Evolutionary conservation across 1,140 invertebrate species (phyloP), one percentile per base, ranked within the genome.

Genomic region (Bombus soroeensis): DNA sequence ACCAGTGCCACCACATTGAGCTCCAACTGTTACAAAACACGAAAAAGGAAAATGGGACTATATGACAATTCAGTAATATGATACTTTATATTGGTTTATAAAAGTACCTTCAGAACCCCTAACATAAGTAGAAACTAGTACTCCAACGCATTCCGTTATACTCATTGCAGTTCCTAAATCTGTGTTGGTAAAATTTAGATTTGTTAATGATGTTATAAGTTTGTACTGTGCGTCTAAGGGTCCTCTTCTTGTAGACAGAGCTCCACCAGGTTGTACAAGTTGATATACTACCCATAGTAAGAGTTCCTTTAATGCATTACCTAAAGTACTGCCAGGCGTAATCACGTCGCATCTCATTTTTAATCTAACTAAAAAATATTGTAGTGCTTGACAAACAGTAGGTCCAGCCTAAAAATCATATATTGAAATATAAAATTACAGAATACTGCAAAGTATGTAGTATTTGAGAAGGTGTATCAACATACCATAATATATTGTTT

Each of bases 211-310:
- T 28, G 97, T 96, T 64, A 98, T 95, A 70, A 98, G 95, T 90
- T 97, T 97, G 91, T 96, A 97, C 92, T 98, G 98, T 3, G 97
- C 97, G 95, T 98, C 98, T 13, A 98, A 94, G 28, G 98, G 97
- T n/a, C 98, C 98, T 86, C 97, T 96, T 82, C 96, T 96, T 43
- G 96, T 95, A 41, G 96, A 96, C 34, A 98, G 96, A 12, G 97
- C 96, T 39, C 97, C 97, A 22, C 96, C 95, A 12, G 97, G 96
- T 90, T 97, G 96, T 3, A 97, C 95, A n/a, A 98, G 93, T 89
- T 97, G 96, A 85, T 97, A 96, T 6, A 98, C 96, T 18, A 98
- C 95, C 92, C 96, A 97, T 13, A 98, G 92, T 39, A 98, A 92
- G 4, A 97, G 93, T 87, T 97, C 96, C 89, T 97, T 97, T 8